Evolutionary conservation across 2,888 invertebrate genomes (phyloP).

Genomic region (Siphlonurus alternatus): DNA sequence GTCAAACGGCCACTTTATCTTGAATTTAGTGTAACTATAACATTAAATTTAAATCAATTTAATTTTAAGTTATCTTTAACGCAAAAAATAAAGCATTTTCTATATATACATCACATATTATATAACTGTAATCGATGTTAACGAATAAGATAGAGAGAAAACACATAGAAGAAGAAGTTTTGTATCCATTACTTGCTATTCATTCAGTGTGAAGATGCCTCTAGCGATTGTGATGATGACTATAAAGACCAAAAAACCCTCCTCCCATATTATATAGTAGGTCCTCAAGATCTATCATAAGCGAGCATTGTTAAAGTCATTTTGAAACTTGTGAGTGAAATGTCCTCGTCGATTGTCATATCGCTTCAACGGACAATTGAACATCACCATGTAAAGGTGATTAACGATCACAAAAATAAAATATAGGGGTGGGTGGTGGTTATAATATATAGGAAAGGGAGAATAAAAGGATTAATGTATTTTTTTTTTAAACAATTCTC

Average conservation of each 20-base stretch:
- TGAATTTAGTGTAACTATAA: too few relatives aligned
- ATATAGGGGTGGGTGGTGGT: background rate
- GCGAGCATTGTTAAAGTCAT: background rate
- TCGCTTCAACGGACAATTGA: conserved; percentile 4
- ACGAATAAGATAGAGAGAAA: background rate
- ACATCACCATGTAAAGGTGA: background rate
- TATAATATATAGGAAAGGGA: background rate
- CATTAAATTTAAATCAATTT: too few relatives aligned
- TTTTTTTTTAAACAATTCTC: too few relatives aligned
- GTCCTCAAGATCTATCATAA: too few relatives aligned
- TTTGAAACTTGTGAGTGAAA: background rate
- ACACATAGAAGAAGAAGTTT: background rate
- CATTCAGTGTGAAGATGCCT: background rate
- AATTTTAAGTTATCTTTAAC: too few relatives aligned
- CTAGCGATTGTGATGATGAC: background rate
- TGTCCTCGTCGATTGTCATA: background rate
- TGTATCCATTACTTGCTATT: background rate
- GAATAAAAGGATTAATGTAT: background rate
- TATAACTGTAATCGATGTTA: background rate
- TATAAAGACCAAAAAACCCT: background rate
- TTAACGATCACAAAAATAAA: background rate
- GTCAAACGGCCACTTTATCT: too few relatives aligned
- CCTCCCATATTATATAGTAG: too few relatives aligned
- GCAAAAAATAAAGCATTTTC: too few relatives aligned
- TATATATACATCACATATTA: too few relatives aligned